phyloP scores from a whole-genome alignment of 2,888 invertebrate genomes.

The Hedychridium roseum region DNA sequence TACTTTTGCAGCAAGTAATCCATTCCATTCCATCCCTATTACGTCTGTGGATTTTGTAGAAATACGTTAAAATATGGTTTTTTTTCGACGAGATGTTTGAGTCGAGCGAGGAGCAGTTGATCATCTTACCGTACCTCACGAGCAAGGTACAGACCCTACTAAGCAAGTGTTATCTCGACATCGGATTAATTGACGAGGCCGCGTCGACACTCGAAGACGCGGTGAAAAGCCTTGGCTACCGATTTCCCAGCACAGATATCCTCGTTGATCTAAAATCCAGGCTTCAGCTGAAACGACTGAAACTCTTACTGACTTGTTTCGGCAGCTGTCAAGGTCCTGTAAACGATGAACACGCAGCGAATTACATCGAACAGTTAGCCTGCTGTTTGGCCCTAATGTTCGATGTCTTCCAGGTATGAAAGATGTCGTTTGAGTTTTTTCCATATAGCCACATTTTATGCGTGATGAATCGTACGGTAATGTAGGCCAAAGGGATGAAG shows the following conservation, averaged over 20 bases:
- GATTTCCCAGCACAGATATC: conserved; percentile 57
- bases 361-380: conserved; percentile 64
- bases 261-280: conserved; percentile 44
- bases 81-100: conserved; percentile 21
- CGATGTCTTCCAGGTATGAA: conserved; percentile 59
- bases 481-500: conserved; percentile 52
- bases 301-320: conserved; percentile 50
- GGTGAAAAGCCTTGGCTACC: conserved; percentile 59
- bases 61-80: conserved; percentile 1
- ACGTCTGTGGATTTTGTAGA: no score
- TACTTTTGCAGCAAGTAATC: conserved; percentile 43
- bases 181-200: conserved; percentile 61
- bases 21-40: no score
- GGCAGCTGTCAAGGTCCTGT: conserved; percentile 42
- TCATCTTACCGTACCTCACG: conserved; percentile 53
- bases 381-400: conserved; percentile 63
- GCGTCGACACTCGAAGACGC: conserved; percentile 56
- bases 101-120: conserved; percentile 45
- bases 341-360: conserved; percentile 54
- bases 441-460: neutral
- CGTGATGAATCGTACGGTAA: neutral
- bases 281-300: conserved; percentile 50
- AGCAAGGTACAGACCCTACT: conserved; percentile 64
- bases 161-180: conserved; percentile 61
- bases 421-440: neutral